A percentile compares a stretch with the other conserved stretches of the same genome.
Evolutionary conservation across 92 coral and sea anemone species (phyloP).

Genomic region (Blastomussa wellsi): DNA sequence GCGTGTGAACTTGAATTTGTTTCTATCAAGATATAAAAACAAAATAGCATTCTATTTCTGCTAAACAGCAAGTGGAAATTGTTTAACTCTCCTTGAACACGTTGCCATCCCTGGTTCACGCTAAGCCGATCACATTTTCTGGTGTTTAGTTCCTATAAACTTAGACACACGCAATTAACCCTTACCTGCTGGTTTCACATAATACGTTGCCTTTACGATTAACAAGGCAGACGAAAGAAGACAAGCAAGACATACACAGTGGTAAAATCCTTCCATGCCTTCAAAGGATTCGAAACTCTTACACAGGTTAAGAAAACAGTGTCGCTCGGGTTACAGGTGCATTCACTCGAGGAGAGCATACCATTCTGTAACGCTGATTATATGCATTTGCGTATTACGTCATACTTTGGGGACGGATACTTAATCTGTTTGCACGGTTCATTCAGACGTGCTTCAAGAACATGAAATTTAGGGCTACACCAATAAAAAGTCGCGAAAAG

Average conservation of each 20-base stretch:
- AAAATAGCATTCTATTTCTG: not conserved
- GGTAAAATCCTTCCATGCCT: not conserved
- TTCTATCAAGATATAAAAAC: not conserved
- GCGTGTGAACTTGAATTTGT: not conserved
- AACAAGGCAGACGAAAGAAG: constrained; percentile 19
- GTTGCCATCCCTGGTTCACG: constrained; percentile 1
- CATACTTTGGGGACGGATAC: not conserved
- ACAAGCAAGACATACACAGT: not conserved
- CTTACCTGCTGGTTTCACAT: constrained; percentile 46
- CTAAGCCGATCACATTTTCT: not conserved
- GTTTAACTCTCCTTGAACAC: not conserved
- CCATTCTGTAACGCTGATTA: not conserved
- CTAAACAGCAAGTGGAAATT: not conserved
- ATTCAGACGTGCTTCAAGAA: not conserved
- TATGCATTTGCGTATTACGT: constrained; percentile 16
- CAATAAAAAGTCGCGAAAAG: not conserved
- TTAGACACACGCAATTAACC: not conserved
- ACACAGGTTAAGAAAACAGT: not conserved
- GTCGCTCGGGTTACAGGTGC: not conserved
- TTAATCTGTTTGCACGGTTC: not conserved
- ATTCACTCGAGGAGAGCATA: not conserved
- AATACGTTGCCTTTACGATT: constrained; percentile 35
- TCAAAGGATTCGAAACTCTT: not conserved
- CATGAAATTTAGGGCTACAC: not conserved
- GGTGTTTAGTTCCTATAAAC: not conserved